phyloP scores from a whole-genome alignment of 2,888 invertebrate species.

The Phyllotreta cruciferae region DNA sequence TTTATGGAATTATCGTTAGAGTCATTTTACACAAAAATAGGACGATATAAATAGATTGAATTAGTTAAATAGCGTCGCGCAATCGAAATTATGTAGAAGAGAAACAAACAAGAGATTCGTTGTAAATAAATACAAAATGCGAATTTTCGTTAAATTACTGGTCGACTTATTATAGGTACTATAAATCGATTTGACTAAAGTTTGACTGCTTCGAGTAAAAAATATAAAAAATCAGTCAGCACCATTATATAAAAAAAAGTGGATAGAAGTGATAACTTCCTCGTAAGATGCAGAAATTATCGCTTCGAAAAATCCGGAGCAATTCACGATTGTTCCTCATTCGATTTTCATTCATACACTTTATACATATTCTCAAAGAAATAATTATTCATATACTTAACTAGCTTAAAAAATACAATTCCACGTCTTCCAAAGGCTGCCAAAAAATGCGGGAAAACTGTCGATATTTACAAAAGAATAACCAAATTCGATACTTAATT shows the following conservation, averaged over 20 bases:
- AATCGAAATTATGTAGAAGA: conserved; percentile 9
- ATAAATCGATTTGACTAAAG: conserved; percentile 57
- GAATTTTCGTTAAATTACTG: conserved; percentile 41
- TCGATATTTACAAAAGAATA: conserved; percentile 50
- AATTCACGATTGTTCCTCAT: conserved; percentile 45
- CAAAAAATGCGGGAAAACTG: conserved; percentile 42
- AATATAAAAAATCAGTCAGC: conserved; percentile 57
- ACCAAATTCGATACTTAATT: conserved; percentile 4
- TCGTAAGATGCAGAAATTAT: too few species aligned
- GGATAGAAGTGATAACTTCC: too few species aligned
- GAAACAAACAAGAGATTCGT: conserved; percentile 18
- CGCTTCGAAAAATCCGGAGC: conserved; percentile 8
- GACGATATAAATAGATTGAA: conserved; percentile 50
- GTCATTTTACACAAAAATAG: conserved; percentile 51
- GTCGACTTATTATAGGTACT: conserved; percentile 49
- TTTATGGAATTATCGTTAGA: conserved; percentile 58
- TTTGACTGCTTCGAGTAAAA: conserved; percentile 54
- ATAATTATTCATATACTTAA: conserved; percentile 55
- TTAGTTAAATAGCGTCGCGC: conserved; percentile 43
- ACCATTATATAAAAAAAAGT: conserved; percentile 53
- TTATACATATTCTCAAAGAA: conserved; percentile 59
- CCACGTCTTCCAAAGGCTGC: conserved; percentile 60
- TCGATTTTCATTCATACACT: conserved; percentile 57
- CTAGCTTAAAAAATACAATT: conserved; percentile 38
- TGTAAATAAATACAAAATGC: conserved; percentile 36